These are phyloP conservation scores for Antheraea yamamai DNA, from an alignment of 2,888 invertebrate species.

Conservation along the genomic window DNA sequence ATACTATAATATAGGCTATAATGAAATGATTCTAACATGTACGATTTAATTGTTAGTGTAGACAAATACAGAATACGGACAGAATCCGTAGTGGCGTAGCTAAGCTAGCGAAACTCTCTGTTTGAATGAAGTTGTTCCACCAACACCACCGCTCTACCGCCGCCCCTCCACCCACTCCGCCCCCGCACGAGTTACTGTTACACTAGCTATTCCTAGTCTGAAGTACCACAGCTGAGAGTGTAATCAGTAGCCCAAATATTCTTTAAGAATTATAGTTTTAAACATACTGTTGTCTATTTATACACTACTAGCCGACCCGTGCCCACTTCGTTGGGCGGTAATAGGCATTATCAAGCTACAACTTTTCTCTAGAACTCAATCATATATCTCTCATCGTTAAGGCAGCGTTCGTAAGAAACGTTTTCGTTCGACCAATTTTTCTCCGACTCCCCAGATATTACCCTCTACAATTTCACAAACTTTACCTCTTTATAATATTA, in stretches of 20 bases:
- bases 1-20: too few relatives aligned
- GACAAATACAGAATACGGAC: neutral
- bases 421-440: too few relatives aligned
- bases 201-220: neutral
- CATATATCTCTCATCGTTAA: too few relatives aligned
- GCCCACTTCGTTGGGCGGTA: too few relatives aligned
- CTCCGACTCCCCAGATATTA: too few relatives aligned
- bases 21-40: neutral
- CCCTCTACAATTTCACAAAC: too few relatives aligned
- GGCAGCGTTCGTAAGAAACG: too few relatives aligned
- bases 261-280: neutral
- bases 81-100: constrained; percentile 2
- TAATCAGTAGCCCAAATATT: neutral
- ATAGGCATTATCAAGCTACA: too few relatives aligned
- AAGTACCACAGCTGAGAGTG: neutral
- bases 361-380: too few relatives aligned
- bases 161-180: neutral
- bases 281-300: neutral
- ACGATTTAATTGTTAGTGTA: neutral
- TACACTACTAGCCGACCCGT: too few relatives aligned
- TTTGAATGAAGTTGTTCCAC: neutral
- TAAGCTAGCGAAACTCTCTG: neutral
- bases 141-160: neutral
- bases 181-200: neutral
- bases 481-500: too few relatives aligned